Evolutionary conservation across 2,113 vertebrate genomes (phyloP).

Genomic region (Tautogolabrus adspersus): DNA sequence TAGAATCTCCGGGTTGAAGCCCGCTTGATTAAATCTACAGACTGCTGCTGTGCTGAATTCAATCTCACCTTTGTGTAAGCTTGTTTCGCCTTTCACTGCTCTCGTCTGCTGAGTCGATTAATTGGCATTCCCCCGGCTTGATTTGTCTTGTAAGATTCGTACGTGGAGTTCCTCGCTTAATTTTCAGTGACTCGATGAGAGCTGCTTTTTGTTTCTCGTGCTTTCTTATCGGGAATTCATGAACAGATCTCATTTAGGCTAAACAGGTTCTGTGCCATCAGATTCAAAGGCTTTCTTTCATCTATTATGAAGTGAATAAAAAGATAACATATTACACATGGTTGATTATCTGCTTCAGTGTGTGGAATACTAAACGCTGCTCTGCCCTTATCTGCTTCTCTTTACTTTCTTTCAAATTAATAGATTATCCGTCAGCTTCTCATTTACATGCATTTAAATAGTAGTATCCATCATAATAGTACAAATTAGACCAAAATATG

Average conservation of each 20-base stretch:
- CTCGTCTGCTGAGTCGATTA: slow-evolving; percentile 41
- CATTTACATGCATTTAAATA: slow-evolving; percentile 20
- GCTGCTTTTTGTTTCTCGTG: slow-evolving; percentile 28
- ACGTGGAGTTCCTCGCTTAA: slow-evolving; percentile 22
- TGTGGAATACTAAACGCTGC: slow-evolving; percentile 28
- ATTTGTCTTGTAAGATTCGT: slow-evolving; percentile 50
- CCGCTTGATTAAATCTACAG: slow-evolving; percentile 49
- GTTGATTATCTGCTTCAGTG: slow-evolving; percentile 13
- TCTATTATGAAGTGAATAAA: slow-evolving; percentile 25
- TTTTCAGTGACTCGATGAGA: slow-evolving; percentile 23
- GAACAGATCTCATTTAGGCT: background rate
- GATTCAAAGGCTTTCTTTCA: slow-evolving; percentile 29
- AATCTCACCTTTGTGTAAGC: slow-evolving; percentile 40
- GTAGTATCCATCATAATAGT: slow-evolving; percentile 5
- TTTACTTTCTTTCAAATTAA: slow-evolving; percentile 14
- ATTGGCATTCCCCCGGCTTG: slow-evolving; percentile 43
- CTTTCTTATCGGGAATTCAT: slow-evolving; percentile 35
- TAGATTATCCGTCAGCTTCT: background rate
- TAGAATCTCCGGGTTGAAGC: slow-evolving; percentile 37
- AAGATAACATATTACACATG: slow-evolving; percentile 30
- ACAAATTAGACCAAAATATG: slow-evolving; percentile 13
- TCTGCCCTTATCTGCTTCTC: slow-evolving; percentile 22
- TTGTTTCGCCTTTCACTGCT: slow-evolving; percentile 20
- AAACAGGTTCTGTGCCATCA: slow-evolving; percentile 33
- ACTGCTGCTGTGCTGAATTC: slow-evolving; percentile 24